Evolutionary conservation across 2,888 invertebrate genomes (phyloP), one percentile per base, ranked within the genome.

Genomic region (Pseudoips prasinana): DNA sequence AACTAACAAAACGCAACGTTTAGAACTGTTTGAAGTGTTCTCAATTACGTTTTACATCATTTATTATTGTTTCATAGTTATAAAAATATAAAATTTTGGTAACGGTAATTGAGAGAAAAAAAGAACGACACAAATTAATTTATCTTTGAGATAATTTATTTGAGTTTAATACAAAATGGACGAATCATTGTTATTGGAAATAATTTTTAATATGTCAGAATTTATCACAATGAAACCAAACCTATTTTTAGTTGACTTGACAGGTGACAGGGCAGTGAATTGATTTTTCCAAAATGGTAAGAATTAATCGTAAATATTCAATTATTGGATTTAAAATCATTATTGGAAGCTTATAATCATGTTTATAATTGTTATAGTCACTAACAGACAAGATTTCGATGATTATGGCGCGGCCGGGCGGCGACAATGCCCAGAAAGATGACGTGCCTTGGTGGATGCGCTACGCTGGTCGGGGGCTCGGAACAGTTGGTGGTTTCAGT

Each of bases 371-470:
- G 37, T 82, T 84, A 27, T 70, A 94, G 94, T 94, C 94, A 69
- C 91, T 95, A 69, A 90, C 92, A 61, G 95, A 95, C 75, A 96
- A 95, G 90, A 89, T 96, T 64, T 90, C 93, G 47, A 91, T 93
- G 70, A 90, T 96, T 56, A 93, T 96, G 94, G 92, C 94, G 65
- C 92, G 94, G 67, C 95, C 96, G 47, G 94, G 94, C 57, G 94
- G 93, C 75, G 94, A 95, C 79, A 92, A 92, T 62, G 91, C 88
- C 50, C 91, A 92, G 55, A 94, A 94, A 89, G 95, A 95, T 81
- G 95, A 95, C 80, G 92, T 93, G 57, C 94, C 96, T 55, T 96
- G 95, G 95, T 96, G 94, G 92, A 91, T 96, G 91, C 95, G 95
- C 85, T 95, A 95, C 86, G 94, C 92, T 75, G 95, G 94, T 58